phyloP scores from a whole-genome alignment of 2,888 invertebrate genomes.

The Zelleria hepariella region DNA sequence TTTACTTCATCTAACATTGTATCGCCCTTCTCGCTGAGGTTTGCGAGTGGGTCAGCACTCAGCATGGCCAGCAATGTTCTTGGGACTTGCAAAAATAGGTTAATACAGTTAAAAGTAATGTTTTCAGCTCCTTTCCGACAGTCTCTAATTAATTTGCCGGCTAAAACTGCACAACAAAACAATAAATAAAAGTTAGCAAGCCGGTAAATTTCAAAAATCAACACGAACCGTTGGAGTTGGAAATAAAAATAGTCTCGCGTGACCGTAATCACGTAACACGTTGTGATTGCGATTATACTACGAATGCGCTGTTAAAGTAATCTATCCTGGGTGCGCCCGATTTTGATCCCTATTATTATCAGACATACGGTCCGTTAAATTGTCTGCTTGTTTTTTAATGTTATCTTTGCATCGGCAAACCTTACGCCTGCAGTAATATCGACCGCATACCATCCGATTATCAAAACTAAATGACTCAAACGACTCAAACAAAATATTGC shows the following conservation, averaged over 20 bases:
- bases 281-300: slow-evolving; percentile 21
- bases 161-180: neutral
- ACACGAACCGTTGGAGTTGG: slow-evolving; percentile 24
- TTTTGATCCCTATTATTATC: neutral
- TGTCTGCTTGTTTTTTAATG: slow-evolving; percentile 20
- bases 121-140: neutral
- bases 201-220: slow-evolving; percentile 21
- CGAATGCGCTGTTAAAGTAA: neutral
- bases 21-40: too few relatives aligned
- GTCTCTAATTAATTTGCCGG: neutral
- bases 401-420: slow-evolving; percentile 36
- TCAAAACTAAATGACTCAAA: too few relatives aligned
- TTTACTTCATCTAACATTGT: too few relatives aligned
- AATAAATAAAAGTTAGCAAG: neutral
- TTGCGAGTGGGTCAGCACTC: too few relatives aligned
- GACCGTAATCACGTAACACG: slow-evolving; percentile 38
- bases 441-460: too few relatives aligned
- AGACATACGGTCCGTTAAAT: neutral
- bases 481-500: too few relatives aligned
- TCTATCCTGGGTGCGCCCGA: slow-evolving; percentile 19
- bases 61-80: too few relatives aligned
- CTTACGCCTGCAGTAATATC: neutral
- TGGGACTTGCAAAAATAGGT: too few relatives aligned
- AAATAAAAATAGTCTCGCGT: slow-evolving; percentile 32
- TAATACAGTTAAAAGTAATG: too few relatives aligned